Conservation (phyloP, 2,113 vertebrate species). For the Balaeniceps rex region DNA sequence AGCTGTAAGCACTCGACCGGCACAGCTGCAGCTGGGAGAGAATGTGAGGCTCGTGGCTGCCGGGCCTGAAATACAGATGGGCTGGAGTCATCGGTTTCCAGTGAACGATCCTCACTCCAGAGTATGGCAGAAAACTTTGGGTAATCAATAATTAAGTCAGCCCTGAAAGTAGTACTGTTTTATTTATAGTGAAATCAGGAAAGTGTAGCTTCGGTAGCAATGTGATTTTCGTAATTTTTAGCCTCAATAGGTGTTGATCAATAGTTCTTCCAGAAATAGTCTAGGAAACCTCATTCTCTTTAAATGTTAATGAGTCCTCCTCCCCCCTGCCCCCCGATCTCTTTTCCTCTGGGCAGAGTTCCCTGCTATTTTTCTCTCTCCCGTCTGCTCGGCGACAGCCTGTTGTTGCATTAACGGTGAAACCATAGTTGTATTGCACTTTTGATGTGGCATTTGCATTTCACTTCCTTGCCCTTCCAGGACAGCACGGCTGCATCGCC, state of each 20-base stretch:
- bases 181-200: not conserved
- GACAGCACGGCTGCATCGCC: constrained; percentile 10
- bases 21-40: not conserved
- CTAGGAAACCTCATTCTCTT: constrained; percentile 11
- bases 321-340: not conserved
- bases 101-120: not conserved
- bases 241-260: not conserved
- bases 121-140: not conserved
- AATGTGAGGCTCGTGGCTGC: not conserved
- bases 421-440: not conserved
- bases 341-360: constrained; percentile 32
- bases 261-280: not conserved
- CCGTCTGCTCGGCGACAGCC: constrained; percentile 59
- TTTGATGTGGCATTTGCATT: constrained; percentile 26
- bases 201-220: not conserved
- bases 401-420: constrained; percentile 6
- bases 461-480: constrained; percentile 47
- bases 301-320: constrained; percentile 44
- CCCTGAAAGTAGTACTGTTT: not conserved
- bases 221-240: not conserved
- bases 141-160: not conserved
- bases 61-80: not conserved
- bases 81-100: not conserved
- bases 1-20: not conserved
- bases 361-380: constrained; percentile 57